A percentile compares a stretch with the other conserved stretches of the same genome.
These are phyloP conservation scores for Theonella swinhoei DNA, from an alignment of 37 sponge, comb jelly and placozoan genomes.

Conservation along the genomic window DNA sequence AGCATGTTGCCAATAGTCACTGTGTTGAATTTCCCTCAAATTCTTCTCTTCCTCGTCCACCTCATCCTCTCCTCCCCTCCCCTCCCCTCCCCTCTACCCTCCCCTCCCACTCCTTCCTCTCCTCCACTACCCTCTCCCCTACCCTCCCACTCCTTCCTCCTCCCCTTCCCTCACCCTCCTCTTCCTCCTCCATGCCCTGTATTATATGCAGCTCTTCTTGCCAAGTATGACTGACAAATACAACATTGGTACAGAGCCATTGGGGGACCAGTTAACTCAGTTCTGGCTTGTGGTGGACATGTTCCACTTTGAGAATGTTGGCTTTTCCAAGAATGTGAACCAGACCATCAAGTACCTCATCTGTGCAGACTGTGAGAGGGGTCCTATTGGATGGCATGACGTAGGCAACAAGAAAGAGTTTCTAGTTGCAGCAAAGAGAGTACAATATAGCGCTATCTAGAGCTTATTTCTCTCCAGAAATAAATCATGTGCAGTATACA, in stretches of 20 bases:
- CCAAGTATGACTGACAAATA: conserved; percentile 73
- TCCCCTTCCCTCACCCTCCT: too few relatives aligned
- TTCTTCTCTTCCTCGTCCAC: too few relatives aligned
- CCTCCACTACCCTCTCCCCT: too few relatives aligned
- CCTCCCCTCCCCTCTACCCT: too few relatives aligned
- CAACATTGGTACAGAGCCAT: conserved; percentile 44
- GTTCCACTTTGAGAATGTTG: conserved; percentile 98
- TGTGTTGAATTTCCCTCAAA: too few relatives aligned
- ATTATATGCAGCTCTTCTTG: conserved; percentile 61
- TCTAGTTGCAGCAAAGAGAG: conserved; percentile 86
- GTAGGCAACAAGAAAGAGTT: conserved; percentile 54
- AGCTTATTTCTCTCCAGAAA: too few relatives aligned
- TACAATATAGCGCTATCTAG: conserved; percentile 48
- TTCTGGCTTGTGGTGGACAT: conserved; percentile 91
- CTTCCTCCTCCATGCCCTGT: too few relatives aligned
- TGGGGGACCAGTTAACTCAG: conserved; percentile 63
- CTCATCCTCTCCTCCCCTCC: too few relatives aligned
- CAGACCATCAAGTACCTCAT: conserved; percentile 77
- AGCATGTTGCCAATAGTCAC: too few relatives aligned
- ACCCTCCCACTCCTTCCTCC: too few relatives aligned
- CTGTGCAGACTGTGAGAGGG: conserved; percentile 99
- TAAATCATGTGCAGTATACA: not conserved
- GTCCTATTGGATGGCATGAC: conserved; percentile 95
- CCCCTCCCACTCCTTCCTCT: too few relatives aligned
- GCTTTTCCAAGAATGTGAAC: conserved; percentile 84